Percentiles rank a stretch among this genome's conserved stretches.
Conservation (phyloP, 2,113 vertebrate genomes). For the Psophia crepitans region DNA sequence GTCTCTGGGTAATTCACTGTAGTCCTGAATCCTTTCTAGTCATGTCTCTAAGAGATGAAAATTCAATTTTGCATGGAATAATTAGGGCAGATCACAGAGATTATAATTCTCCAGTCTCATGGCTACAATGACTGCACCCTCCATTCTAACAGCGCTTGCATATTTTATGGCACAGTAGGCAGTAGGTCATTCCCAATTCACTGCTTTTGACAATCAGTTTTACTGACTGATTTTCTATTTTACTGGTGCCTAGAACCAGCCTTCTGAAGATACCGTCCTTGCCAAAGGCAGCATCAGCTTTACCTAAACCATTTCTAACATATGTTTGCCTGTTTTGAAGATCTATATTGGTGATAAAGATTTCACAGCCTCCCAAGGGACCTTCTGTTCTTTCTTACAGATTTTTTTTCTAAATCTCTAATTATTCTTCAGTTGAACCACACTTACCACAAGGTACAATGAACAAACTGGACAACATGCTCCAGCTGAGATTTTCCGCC, state of each 20-base stretch:
- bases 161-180: background rate
- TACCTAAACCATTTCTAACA: slow-evolving; percentile 68
- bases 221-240: slow-evolving; percentile 45
- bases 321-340: slow-evolving; percentile 71
- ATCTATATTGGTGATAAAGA: slow-evolving; percentile 71
- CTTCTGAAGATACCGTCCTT: slow-evolving; percentile 55
- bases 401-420: slow-evolving; percentile 62
- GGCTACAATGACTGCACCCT: background rate
- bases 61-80: background rate
- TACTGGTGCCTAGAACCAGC: slow-evolving; percentile 39
- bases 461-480: slow-evolving; percentile 50
- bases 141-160: background rate
- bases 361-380: slow-evolving; percentile 68
- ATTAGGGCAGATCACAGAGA: background rate
- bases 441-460: slow-evolving; percentile 42
- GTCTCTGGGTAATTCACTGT: background rate
- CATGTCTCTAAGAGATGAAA: background rate
- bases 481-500: slow-evolving; percentile 6
- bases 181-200: background rate
- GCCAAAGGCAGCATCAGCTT: slow-evolving; percentile 69
- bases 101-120: background rate
- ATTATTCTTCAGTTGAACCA: slow-evolving; percentile 70
- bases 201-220: background rate
- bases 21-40: background rate
- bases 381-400: slow-evolving; percentile 67